Evolutionary conservation across 2,888 invertebrate species (phyloP).

Genomic region (Agrenia bidenticulata): DNA sequence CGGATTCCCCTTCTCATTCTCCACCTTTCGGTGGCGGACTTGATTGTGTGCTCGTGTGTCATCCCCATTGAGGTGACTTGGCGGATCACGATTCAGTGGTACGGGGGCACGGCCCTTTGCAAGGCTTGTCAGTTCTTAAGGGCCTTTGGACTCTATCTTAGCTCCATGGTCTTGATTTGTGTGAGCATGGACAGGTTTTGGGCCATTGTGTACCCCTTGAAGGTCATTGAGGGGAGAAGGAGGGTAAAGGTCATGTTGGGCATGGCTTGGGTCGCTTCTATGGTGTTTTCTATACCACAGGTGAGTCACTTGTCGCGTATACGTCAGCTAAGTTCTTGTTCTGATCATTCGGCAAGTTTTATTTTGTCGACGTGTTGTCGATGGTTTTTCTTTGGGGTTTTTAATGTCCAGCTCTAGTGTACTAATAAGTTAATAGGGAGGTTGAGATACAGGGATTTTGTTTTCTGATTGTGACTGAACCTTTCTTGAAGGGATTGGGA

Average conservation of each 20-base stretch:
- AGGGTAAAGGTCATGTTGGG: constrained; percentile 70
- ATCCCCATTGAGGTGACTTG: constrained; percentile 64
- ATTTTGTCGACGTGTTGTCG: too few relatives aligned
- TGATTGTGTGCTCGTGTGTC: constrained; percentile 76
- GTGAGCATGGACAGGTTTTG: constrained; percentile 63
- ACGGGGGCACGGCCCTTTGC: constrained; percentile 73
- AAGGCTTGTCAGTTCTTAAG: constrained; percentile 70
- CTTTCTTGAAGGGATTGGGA: too few relatives aligned
- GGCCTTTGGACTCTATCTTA: constrained; percentile 74
- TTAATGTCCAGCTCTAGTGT: too few relatives aligned
- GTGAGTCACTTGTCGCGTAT: constrained; percentile 56
- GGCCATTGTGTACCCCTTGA: constrained; percentile 71
- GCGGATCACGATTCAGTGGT: constrained; percentile 73
- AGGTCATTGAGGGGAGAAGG: constrained; percentile 67
- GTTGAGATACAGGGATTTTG: too few relatives aligned
- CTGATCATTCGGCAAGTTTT: too few relatives aligned
- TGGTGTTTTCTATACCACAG: constrained; percentile 71
- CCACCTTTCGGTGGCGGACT: constrained; percentile 74
- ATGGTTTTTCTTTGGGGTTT: too few relatives aligned
- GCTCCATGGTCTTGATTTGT: constrained; percentile 61
- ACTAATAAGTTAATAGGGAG: too few relatives aligned
- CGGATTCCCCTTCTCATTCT: constrained; percentile 68
- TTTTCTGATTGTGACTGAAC: too few relatives aligned
- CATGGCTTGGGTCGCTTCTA: constrained; percentile 68
- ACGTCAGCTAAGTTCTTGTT: too few relatives aligned